Evolutionary conservation across 2,888 invertebrate species (phyloP).

Genomic region (Chydorus sphaericus): DNA sequence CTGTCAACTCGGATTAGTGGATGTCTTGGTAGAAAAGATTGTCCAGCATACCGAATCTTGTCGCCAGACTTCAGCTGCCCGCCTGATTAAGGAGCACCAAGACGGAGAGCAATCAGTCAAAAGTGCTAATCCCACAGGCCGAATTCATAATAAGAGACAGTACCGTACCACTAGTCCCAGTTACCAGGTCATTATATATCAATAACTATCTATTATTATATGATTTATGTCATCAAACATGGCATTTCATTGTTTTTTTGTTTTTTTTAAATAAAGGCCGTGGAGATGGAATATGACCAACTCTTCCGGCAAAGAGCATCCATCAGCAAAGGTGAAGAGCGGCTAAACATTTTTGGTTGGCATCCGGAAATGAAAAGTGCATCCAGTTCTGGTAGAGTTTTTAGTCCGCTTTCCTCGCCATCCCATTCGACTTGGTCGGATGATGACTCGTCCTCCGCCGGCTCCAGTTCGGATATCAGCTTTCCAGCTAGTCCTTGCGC

Average conservation of each 20-base stretch:
- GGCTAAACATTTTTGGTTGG: slow-evolving; percentile 9
- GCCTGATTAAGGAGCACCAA: too few species aligned
- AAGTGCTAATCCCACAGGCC: too few species aligned
- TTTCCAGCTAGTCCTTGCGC: neutral
- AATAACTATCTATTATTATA: too few species aligned
- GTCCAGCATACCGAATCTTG: neutral
- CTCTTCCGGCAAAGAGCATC: neutral
- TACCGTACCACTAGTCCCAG: slow-evolving; percentile 7
- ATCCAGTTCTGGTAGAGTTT: neutral
- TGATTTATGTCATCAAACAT: too few species aligned
- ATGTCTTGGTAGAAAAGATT: neutral
- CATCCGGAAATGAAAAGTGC: neutral
- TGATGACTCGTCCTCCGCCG: neutral
- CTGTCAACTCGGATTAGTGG: neutral
- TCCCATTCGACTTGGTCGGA: neutral
- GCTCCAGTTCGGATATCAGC: neutral
- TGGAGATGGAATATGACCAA: slow-evolving; percentile 6
- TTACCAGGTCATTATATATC: too few species aligned
- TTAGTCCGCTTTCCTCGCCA: neutral
- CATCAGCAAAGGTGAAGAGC: neutral
- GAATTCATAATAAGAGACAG: too few species aligned
- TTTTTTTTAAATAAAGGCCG: too few species aligned
- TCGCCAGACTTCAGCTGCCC: too few species aligned
- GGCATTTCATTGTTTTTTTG: too few species aligned
- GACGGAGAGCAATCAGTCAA: too few species aligned